Percentiles rank a stretch among this genome's conserved stretches.
These are phyloP conservation scores for Mystacornis crossleyi DNA, from an alignment of 2,113 vertebrate species.

Conservation along the genomic window DNA sequence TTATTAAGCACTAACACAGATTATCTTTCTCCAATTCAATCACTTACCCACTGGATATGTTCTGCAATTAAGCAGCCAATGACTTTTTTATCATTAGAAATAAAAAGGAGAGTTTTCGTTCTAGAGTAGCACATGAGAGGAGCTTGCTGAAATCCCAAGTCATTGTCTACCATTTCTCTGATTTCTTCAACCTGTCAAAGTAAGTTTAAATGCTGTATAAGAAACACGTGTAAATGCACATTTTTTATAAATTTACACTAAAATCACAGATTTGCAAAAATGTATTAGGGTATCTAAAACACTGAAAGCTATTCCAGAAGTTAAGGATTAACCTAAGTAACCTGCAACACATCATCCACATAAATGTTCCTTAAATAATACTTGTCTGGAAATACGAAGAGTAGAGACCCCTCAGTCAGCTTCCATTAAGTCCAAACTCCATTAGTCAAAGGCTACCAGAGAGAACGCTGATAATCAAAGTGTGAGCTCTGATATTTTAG, in stretches of 20 bases:
- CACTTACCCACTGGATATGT: conserved; percentile 95
- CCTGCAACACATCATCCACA: neutral
- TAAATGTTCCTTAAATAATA: neutral
- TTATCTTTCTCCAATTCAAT: neutral
- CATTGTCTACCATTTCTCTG: conserved; percentile 98
- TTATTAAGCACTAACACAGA: neutral
- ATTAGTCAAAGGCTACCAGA: neutral
- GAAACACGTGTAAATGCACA: neutral
- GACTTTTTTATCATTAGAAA: conserved; percentile 97
- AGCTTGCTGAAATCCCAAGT: conserved; percentile 96
- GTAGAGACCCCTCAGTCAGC: neutral
- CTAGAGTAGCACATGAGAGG: conserved; percentile 92
- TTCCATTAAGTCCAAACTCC: neutral
- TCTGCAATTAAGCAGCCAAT: conserved; percentile 97
- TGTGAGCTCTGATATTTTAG: neutral
- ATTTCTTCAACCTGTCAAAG: conserved; percentile 94
- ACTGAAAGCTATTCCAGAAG: neutral
- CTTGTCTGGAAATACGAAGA: fast-evolving
- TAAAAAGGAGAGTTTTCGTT: conserved; percentile 98
- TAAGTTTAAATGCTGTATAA: conserved; percentile 10
- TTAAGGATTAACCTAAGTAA: neutral
- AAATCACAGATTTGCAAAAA: neutral
- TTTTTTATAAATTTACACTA: neutral
- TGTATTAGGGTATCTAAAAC: neutral
- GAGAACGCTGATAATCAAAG: neutral